phyloP scores from a whole-genome alignment of 1,140 invertebrate genomes.

The Nephila pilipes region DNA sequence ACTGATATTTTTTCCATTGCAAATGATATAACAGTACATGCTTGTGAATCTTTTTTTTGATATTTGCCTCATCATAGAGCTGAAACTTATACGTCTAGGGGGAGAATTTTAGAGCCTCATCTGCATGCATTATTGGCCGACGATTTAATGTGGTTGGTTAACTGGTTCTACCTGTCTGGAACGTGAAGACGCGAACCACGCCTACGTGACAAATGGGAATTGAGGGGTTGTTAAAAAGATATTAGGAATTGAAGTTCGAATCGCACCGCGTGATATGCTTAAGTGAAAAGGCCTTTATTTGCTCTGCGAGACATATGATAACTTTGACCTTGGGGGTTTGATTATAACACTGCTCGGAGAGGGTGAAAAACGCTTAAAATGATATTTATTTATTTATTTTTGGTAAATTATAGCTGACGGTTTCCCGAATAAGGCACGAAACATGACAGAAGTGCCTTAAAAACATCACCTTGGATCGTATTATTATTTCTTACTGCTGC shows the following conservation, averaged over 20 bases:
- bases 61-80: too few relatives aligned
- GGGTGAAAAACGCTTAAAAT: too few relatives aligned
- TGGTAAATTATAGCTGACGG: background rate
- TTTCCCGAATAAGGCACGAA: background rate
- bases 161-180: constrained; percentile 5
- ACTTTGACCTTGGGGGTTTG: background rate
- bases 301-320: background rate
- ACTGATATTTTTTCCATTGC: too few relatives aligned
- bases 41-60: too few relatives aligned
- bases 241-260: background rate
- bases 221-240: background rate
- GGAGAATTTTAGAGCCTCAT: background rate
- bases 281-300: background rate
- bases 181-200: background rate
- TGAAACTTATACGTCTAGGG: background rate
- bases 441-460: too few relatives aligned
- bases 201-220: background rate
- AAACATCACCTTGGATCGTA: too few relatives aligned
- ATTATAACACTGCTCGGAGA: background rate
- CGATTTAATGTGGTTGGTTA: background rate
- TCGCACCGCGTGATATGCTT: background rate
- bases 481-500: too few relatives aligned
- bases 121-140: background rate
- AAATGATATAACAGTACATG: too few relatives aligned
- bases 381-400: too few relatives aligned